phyloP scores from a whole-genome alignment of 2,113 vertebrate genomes.

The Platysteira castanea region DNA sequence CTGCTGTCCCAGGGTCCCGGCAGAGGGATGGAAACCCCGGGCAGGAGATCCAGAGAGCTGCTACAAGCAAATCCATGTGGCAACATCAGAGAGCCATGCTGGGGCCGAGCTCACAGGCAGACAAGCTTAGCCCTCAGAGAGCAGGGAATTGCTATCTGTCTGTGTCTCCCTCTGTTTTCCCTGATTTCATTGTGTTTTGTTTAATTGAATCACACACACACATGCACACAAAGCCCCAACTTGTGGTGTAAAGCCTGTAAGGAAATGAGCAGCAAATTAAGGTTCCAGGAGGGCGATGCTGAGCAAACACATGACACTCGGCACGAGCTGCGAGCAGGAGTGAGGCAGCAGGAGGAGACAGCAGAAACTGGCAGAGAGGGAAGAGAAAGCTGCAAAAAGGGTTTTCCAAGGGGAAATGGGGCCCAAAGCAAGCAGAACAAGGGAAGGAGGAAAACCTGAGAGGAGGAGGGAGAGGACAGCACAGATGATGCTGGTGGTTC shows the following conservation, averaged over 20 bases:
- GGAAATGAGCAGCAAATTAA: background rate
- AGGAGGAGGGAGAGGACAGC: background rate
- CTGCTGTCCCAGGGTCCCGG: background rate
- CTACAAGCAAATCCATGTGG: background rate
- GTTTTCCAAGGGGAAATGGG: background rate
- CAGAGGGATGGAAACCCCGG: background rate
- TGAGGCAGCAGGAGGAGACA: background rate
- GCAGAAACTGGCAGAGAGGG: background rate
- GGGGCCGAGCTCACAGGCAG: background rate
- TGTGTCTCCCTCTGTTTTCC: slow-evolving; percentile 5
- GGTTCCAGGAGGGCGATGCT: background rate
- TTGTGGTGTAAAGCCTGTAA: background rate
- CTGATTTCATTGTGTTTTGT: slow-evolving; percentile 60
- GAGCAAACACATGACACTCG: background rate
- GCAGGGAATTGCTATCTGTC: background rate
- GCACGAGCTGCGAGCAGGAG: background rate
- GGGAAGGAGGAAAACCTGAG: background rate
- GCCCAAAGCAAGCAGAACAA: background rate
- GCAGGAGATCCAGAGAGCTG: background rate
- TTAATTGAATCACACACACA: slow-evolving; percentile 47
- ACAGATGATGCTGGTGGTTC: background rate
- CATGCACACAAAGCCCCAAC: slow-evolving; percentile 27
- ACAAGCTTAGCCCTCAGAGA: background rate
- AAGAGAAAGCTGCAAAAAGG: background rate
- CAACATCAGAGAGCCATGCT: background rate